phyloP scores from a whole-genome alignment of 2,113 vertebrate species.

The Brachirus orientalis region DNA sequence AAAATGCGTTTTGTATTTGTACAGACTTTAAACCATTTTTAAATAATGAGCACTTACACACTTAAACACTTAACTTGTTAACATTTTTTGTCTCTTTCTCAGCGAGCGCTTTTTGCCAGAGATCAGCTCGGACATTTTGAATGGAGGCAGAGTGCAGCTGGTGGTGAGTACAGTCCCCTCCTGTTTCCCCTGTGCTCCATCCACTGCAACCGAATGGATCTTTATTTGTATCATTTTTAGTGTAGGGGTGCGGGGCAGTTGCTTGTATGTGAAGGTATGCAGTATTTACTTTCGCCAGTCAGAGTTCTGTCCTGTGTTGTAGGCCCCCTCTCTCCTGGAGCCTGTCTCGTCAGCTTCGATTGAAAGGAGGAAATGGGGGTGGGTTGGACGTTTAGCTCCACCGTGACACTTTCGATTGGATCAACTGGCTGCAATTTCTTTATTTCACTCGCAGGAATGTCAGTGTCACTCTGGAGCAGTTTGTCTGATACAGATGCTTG shows the following conservation, averaged over 20 bases:
- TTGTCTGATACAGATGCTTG: conserved; percentile 31
- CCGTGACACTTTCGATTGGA: conserved; percentile 53
- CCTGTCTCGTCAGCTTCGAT: conserved; percentile 42
- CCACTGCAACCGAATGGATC: conserved; percentile 22
- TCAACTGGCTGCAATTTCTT: conserved; percentile 54
- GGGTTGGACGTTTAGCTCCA: conserved; percentile 18
- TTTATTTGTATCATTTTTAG: conserved; percentile 15
- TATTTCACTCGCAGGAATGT: conserved; percentile 55
- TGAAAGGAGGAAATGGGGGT: conserved; percentile 18
- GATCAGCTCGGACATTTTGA: conserved; percentile 83
- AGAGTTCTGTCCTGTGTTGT: conserved; percentile 12
- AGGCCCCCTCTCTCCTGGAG: conserved; percentile 42
- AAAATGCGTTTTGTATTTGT: no score
- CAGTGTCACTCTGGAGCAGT: conserved; percentile 45
- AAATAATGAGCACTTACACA: no score
- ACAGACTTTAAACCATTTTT: no score
- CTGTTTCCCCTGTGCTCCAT: not conserved
- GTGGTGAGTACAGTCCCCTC: conserved; percentile 83
- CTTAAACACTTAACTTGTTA: not conserved
- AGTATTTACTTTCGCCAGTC: conserved; percentile 58
- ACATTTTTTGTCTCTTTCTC: conserved; percentile 34
- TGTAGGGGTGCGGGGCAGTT: not conserved
- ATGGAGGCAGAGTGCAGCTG: conserved; percentile 87
- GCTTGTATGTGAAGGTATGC: conserved; percentile 22
- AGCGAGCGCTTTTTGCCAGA: conserved; percentile 88